phyloP scores from a whole-genome alignment of 2,888 invertebrate species.

The Drosophila meridiana region DNA sequence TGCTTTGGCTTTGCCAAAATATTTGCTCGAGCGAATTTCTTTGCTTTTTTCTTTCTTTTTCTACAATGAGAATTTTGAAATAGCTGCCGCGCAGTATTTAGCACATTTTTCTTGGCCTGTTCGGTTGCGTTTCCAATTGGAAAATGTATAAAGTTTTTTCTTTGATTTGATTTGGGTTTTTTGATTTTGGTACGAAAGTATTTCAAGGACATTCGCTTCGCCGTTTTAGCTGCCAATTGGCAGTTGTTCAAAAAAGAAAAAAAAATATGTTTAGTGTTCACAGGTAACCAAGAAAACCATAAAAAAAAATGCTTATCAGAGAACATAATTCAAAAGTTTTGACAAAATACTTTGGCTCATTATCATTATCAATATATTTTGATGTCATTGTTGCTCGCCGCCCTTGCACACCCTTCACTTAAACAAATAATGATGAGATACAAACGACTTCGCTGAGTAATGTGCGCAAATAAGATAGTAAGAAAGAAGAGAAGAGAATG shows the following conservation, averaged over 20 bases:
- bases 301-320: conserved; percentile 55
- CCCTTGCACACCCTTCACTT: conserved; percentile 28
- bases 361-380: conserved; percentile 24
- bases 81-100: conserved; percentile 48
- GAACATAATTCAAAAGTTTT: conserved; percentile 52
- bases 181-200: conserved; percentile 50
- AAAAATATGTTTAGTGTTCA: conserved; percentile 25
- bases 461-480: conserved; percentile 44
- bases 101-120: conserved; percentile 48
- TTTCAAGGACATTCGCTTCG: conserved; percentile 70
- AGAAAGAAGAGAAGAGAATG: conserved; percentile 13
- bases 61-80: conserved; percentile 39
- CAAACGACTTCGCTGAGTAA: conserved; percentile 60
- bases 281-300: conserved; percentile 56
- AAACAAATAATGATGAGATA: conserved; percentile 59
- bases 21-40: conserved; percentile 45
- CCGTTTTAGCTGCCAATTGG: conserved; percentile 53
- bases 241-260: conserved; percentile 57
- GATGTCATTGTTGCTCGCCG: conserved; percentile 24
- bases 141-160: conserved; percentile 41
- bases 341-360: conserved; percentile 34
- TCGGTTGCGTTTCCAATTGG: conserved; percentile 62
- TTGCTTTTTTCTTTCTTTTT: conserved; percentile 29
- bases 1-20: conserved; percentile 60
- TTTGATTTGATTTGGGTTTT: conserved; percentile 51